A percentile compares a stretch with the other conserved stretches of the same genome.
phyloP scores from a whole-genome alignment of 2,888 invertebrate genomes.

The Lydus trimaculatus region DNA sequence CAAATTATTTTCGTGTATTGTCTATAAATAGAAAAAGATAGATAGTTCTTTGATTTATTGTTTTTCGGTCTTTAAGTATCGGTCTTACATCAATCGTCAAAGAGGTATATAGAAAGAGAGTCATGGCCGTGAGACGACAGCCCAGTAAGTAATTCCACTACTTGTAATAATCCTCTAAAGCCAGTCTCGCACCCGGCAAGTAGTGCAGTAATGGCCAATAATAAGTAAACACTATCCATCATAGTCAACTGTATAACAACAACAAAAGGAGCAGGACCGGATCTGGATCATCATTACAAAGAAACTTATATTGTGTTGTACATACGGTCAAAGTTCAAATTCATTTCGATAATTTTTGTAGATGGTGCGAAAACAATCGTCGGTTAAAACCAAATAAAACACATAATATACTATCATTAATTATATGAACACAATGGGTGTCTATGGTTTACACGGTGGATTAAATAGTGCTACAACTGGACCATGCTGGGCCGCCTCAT shows the following conservation, averaged over 20 bases:
- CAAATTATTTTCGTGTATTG: neutral
- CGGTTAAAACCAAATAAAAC: slow-evolving; percentile 4
- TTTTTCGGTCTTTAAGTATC: slow-evolving; percentile 23
- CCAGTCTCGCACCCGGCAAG: slow-evolving; percentile 36
- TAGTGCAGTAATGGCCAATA: slow-evolving; percentile 49
- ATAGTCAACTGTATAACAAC: slow-evolving; percentile 40
- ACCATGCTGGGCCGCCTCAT: slow-evolving; percentile 39
- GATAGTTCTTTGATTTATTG: slow-evolving; percentile 21
- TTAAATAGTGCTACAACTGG: slow-evolving; percentile 44
- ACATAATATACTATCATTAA: slow-evolving; percentile 39
- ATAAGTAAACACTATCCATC: slow-evolving; percentile 53
- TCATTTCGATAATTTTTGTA: slow-evolving; percentile 15
- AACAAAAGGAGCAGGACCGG: neutral
- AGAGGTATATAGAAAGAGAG: neutral
- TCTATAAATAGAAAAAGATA: neutral
- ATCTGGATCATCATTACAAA: slow-evolving; percentile 28
- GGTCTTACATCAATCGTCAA: slow-evolving; percentile 20
- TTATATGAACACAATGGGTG: slow-evolving; percentile 51
- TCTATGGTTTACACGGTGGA: slow-evolving; percentile 53
- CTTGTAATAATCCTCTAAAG: slow-evolving; percentile 32
- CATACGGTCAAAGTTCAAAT: too few relatives aligned
- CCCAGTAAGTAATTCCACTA: slow-evolving; percentile 37
- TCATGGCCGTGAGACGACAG: slow-evolving; percentile 25
- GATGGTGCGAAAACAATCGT: slow-evolving; percentile 13
- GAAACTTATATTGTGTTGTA: neutral